Base-by-base conservation (phyloP, 1,140 invertebrate species). In the Antheraea pernyi region DNA sequence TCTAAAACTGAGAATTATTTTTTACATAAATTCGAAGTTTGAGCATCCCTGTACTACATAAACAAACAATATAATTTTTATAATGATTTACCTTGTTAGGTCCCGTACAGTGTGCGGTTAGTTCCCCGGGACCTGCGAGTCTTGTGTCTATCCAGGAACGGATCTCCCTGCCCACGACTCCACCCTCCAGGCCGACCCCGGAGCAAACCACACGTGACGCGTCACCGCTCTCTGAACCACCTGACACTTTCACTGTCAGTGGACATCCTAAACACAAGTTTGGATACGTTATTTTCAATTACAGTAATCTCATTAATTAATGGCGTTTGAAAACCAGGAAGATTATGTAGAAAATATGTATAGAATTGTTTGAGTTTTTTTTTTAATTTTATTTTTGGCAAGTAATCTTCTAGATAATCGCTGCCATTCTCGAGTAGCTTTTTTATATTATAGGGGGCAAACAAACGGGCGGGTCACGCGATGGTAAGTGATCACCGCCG, bases 71-170 rank as follows among this genome's bases (percentile, higher is more conserved):
- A 36, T 11, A 9, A 61, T 8, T 30, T 7, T 61, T 6, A 67
- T 0, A 68, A 66, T 13, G 7, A 39, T 13, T 10, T 75, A 90
- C 89, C 83, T 91, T 91, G 71, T 90, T 90, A 36, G 93, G 93
- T 16, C 99, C 99, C 37, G 97, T 97, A 89, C 99, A 99, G 83
- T 99, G 98, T 2, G 99, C 99, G 7, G 98, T 99, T 59, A 99
- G 93, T 91, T 99, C 98, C 36, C 98, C 97, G 62, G 98, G 98
- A 19, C 98, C 98, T 19, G 99, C 98, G 80, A 97, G 94, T 71
- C 98, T 93, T 0, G 99, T 99, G 87, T 99, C 99, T 81, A 99
- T 99, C 92, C 98, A 98, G 66, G 98, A 97, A 78, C 98, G 95
- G 62, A 99, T 98, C 85, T 99, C 97, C 76, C 97, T 95, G 13